Percentiles rank a stretch among this genome's conserved stretches.
phyloP scores from a whole-genome alignment of 2,888 invertebrate species.

The Mantis religiosa region DNA sequence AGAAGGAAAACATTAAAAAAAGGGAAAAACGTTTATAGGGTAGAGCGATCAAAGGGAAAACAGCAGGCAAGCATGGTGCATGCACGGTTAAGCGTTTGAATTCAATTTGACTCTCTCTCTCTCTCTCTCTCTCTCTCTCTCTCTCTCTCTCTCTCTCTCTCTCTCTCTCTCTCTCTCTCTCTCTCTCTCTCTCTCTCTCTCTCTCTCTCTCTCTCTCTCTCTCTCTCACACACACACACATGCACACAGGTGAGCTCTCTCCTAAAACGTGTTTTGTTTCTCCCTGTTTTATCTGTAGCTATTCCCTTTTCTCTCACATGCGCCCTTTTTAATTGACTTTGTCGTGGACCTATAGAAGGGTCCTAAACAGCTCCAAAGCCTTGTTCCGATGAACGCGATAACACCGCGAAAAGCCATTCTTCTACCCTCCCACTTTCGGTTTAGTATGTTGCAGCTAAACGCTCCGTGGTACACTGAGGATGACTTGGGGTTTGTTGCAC shows the following conservation, averaged over 20 bases:
- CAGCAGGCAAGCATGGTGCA: not conserved
- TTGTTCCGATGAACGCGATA: conserved; percentile 4
- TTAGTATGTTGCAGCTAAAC: not conserved
- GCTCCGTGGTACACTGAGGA: not conserved
- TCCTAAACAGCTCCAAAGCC: conserved; percentile 9
- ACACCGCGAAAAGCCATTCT: not conserved
- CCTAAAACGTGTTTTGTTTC: not conserved
- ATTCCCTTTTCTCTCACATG: not conserved
- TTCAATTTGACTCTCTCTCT: not conserved
- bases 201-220: not conserved
- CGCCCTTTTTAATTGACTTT: conserved; percentile 2
- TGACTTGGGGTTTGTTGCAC: not conserved
- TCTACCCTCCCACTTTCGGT: not conserved
- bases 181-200: not conserved
- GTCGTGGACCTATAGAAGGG: not conserved
- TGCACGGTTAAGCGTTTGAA: not conserved
- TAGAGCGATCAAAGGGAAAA: not conserved
- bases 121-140: not conserved
- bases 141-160: not conserved
- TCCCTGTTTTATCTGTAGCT: not conserved
- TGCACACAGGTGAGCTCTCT: not conserved
- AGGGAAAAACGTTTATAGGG: not conserved
- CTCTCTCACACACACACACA: not conserved
- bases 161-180: not conserved
- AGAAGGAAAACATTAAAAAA: not conserved